Percentiles rank a stretch among this genome's conserved stretches.
Conservation (phyloP, 1,140 invertebrate species). For the Phenacoccus solenopsis region DNA sequence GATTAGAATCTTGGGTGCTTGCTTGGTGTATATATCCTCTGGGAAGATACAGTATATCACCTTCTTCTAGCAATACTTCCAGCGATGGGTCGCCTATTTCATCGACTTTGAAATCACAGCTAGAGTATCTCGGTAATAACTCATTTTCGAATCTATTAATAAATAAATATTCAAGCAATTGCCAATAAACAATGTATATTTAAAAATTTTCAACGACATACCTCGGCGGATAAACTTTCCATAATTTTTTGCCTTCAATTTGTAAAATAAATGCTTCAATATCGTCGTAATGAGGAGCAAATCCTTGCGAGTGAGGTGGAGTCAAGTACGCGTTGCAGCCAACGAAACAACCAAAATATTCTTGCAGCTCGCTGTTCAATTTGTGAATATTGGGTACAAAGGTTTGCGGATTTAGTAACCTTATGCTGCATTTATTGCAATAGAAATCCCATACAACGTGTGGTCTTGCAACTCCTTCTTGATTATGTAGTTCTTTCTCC, state of each 20-base stretch:
- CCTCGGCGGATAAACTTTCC: slow-evolving; percentile 76
- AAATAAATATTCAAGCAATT: neutral
- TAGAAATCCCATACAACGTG: slow-evolving; percentile 85
- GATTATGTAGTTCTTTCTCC: slow-evolving; percentile 71
- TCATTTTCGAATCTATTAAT: slow-evolving; percentile 37
- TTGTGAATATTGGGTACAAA: slow-evolving; percentile 45
- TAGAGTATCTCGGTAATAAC: slow-evolving; percentile 63
- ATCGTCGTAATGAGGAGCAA: slow-evolving; percentile 97
- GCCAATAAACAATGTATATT: slow-evolving; percentile 7
- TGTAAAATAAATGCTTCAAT: slow-evolving; percentile 97
- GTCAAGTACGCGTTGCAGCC: slow-evolving; percentile 92
- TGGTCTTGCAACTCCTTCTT: slow-evolving; percentile 56
- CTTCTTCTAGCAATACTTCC: slow-evolving; percentile 66
- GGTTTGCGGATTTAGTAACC: slow-evolving; percentile 87
- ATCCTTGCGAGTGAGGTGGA: slow-evolving; percentile 89
- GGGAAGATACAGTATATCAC: slow-evolving; percentile 86
- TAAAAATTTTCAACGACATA: slow-evolving; percentile 27
- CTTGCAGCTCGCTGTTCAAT: slow-evolving; percentile 67
- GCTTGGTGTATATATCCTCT: slow-evolving; percentile 90
- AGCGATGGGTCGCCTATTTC: slow-evolving; percentile 71
- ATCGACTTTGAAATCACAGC: slow-evolving; percentile 61
- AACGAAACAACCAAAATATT: slow-evolving; percentile 84
- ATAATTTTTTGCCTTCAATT: slow-evolving; percentile 88
- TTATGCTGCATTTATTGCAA: slow-evolving; percentile 75
- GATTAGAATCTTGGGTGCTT: slow-evolving; percentile 50